These are phyloP conservation scores for Triplophysa siluroides DNA, from an alignment of 2,113 vertebrate genomes.

Conservation along the genomic window DNA sequence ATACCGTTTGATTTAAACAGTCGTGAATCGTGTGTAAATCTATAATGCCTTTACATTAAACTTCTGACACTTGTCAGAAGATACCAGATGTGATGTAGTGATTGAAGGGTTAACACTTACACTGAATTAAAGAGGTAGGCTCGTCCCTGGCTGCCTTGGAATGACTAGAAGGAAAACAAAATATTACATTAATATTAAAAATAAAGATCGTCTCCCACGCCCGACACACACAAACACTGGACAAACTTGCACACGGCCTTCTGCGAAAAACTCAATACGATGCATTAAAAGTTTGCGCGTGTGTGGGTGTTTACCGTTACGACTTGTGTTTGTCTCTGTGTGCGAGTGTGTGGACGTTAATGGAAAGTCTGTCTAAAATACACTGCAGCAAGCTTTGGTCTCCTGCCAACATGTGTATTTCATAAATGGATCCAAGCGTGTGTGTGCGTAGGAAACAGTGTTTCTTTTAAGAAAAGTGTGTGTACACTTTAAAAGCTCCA, in stretches of 20 bases:
- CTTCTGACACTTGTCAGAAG: not conserved
- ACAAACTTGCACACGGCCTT: not conserved
- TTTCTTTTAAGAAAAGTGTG: constrained; percentile 27
- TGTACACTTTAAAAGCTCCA: constrained; percentile 10
- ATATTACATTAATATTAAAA: constrained; percentile 1
- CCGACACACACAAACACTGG: not conserved
- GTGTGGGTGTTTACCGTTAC: not conserved
- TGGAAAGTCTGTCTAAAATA: constrained; percentile 29
- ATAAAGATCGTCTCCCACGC: not conserved
- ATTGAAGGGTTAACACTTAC: constrained; percentile 79
- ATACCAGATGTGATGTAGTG: not conserved
- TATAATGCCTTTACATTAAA: too few relatives aligned
- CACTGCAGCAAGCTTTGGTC: not conserved
- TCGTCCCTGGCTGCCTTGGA: constrained; percentile 98
- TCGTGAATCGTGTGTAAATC: too few relatives aligned
- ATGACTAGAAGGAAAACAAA: constrained; percentile 80
- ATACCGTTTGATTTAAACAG: not conserved
- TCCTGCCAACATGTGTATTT: constrained; percentile 37
- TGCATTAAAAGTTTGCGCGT: not conserved
- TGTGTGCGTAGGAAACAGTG: constrained; percentile 33
- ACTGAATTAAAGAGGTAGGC: constrained; percentile 99
- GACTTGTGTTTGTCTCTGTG: constrained; percentile 15
- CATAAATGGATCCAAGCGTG: constrained; percentile 26
- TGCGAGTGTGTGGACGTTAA: constrained; percentile 7
- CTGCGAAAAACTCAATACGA: not conserved